phyloP scores from a whole-genome alignment of 1,140 invertebrate genomes.

The Leucophenga varia region DNA sequence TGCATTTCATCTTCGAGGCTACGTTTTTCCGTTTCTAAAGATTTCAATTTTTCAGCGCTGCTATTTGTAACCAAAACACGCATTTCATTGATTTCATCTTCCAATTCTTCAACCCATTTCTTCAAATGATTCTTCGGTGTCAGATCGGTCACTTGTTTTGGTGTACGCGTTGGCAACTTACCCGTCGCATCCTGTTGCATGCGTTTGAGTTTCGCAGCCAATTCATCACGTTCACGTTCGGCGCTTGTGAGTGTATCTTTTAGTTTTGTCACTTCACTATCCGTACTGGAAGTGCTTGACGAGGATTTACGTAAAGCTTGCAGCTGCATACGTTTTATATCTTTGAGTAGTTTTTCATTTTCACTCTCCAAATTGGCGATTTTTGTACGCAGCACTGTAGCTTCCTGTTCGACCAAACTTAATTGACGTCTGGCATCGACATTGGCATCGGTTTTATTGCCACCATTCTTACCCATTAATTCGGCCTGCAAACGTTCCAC shows the following conservation, averaged over 20 bases:
- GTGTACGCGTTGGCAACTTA: slow-evolving; percentile 37
- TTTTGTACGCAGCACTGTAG: slow-evolving; percentile 65
- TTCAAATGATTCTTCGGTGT: slow-evolving; percentile 51
- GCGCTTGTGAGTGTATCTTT: slow-evolving; percentile 35
- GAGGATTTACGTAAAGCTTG: slow-evolving; percentile 25
- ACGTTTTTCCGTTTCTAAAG: slow-evolving; percentile 37
- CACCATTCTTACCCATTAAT: slow-evolving; percentile 61
- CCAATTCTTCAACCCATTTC: slow-evolving; percentile 54
- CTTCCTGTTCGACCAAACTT: slow-evolving; percentile 74
- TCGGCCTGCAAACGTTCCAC: slow-evolving; percentile 74
- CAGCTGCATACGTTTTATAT: slow-evolving; percentile 69
- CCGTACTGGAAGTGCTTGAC: slow-evolving; percentile 20
- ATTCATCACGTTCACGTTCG: slow-evolving; percentile 40
- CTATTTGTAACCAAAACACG: slow-evolving; percentile 37
- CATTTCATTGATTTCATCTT: slow-evolving; percentile 51
- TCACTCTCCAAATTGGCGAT: slow-evolving; percentile 69
- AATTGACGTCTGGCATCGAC: slow-evolving; percentile 72
- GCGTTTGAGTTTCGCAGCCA: slow-evolving; percentile 36
- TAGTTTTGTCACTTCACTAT: slow-evolving; percentile 31
- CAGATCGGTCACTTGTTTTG: slow-evolving; percentile 46
- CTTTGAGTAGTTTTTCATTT: slow-evolving; percentile 70
- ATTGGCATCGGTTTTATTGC: slow-evolving; percentile 56
- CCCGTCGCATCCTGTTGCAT: slow-evolving; percentile 39
- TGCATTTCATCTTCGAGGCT: slow-evolving; percentile 39
- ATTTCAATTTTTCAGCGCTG: slow-evolving; percentile 33